Base-by-base conservation (phyloP, 2,888 invertebrate species). In the Bibio marci region DNA sequence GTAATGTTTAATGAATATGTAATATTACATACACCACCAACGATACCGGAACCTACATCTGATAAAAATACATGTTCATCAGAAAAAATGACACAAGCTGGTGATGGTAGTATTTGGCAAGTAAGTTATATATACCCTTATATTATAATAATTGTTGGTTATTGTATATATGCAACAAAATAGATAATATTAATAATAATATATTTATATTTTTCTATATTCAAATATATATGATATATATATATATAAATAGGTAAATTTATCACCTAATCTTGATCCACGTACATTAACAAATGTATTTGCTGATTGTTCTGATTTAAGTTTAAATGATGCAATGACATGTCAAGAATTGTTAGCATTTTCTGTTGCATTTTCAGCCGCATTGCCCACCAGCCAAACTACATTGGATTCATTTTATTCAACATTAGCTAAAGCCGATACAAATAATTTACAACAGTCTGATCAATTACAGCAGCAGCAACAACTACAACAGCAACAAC, bases 331-430 rank as follows among this genome's bases (percentile, higher is more conserved):
- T 44, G 59, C 62, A 37, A 60, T 62, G 60, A 62, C 62, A 18
- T 91, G 90, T 58, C 88, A 88, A 59, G 88, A 90, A 62, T 67
- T 92, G 22, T 66, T 92, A 42, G 91, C 91, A n/a, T 68, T 92
- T 39, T 83, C 85, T 36, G 91, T 92, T 10, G 90, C 90, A 1
- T 71, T 92, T 39, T 87, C 88, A 44, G 91, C 91, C 1, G 87
- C 90, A 1, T 62, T 90, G 44, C 88, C 90, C 3, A 88, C 90
- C 4, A 85, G 86, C 15, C 85, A 83, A 58, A 73, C 80, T 32
- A 81, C 83, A 12, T 62, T 86, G 37, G 83, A 86, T 54, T 79
- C 82, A 0, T 82, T 86, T 59, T 78, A 86, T 52, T 77, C 77
- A 52, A 81, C 82, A 36, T 65, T 85, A 35, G 79, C 80, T 10